These are phyloP conservation scores for Onychorhynchus coronatus DNA, from an alignment of 2,113 vertebrate species.

Conservation along the genomic window DNA sequence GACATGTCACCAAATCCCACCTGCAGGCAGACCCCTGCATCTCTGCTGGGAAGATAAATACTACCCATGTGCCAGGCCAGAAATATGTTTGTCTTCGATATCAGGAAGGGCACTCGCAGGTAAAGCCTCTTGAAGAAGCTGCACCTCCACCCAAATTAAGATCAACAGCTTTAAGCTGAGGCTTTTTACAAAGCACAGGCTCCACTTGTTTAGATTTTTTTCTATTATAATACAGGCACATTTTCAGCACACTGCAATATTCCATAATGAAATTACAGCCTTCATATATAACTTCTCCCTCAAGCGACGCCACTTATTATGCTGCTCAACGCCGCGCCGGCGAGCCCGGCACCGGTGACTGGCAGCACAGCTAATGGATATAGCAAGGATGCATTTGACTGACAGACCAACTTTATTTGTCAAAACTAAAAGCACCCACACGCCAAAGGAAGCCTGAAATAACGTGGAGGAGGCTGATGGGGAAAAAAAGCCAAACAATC, in stretches of 20 bases:
- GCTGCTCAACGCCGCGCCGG: background rate
- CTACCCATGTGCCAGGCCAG: background rate
- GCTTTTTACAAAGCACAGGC: background rate
- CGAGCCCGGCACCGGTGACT: background rate
- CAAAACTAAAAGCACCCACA: background rate
- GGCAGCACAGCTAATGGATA: constrained; percentile 32
- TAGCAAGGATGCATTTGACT: background rate
- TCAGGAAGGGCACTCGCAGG: background rate
- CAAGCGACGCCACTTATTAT: constrained; percentile 9
- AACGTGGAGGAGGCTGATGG: background rate
- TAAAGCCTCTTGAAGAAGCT: background rate
- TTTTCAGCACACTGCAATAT: constrained; percentile 26
- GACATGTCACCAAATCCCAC: background rate
- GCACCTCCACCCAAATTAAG: background rate
- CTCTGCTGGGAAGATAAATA: background rate
- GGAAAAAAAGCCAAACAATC: too few species aligned
- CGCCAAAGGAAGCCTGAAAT: background rate
- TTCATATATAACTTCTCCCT: constrained; percentile 10
- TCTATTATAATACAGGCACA: background rate
- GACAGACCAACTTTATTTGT: constrained; percentile 8
- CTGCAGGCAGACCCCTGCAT: background rate
- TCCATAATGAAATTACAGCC: constrained; percentile 28
- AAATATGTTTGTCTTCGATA: background rate
- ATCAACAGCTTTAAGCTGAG: background rate
- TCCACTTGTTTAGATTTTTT: background rate